Evolutionary conservation across 2,888 invertebrate genomes (phyloP), one percentile per base, ranked within the genome.

Genomic region (Agriotes lineatus): DNA sequence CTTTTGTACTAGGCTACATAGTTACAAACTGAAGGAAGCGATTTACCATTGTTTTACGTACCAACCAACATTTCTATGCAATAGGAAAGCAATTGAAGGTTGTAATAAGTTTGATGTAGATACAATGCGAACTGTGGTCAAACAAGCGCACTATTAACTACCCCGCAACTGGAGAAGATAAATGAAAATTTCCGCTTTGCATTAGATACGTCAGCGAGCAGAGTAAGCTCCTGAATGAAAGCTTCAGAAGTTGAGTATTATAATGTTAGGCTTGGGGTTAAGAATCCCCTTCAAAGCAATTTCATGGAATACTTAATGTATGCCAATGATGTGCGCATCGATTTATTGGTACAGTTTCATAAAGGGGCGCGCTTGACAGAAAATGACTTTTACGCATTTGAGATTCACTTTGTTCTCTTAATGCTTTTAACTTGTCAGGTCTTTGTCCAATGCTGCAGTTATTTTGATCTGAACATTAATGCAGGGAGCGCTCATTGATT

Each of bases 371-470:
- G 14, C 16, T 45, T 19, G 33, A 60, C 48, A 60, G 59, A 30
- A 60, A 60, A 60, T 60, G 45, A 60, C 59, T 60, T 60, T 60
- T 33, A 48, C 59, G 59, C 44, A 60, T 60, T 60, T 60, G 19
- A 60, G 22, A 60, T 44, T 60, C 45, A 33, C 59, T 44, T 48
- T 60, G 59, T 60, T 30, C 59, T 60, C 30, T n/a, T 60, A 60
- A 60, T 60, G 59, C 48, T 20, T 60, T 60, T 60, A 45, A 35
- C 59, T 60, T 60, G 59, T 45, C 44, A 30, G 7, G 12, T 20
- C 35, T 60, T 60, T 60, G 59, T 60, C 22, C 59, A 18, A 2
- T 16, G 30, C 35, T 60, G 45, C 45, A 48, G 44, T 33, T 60
- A 60, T 60, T 48, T 44, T 42, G n/a, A 52, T 20, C 42, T n/a